Evolutionary conservation across 2,888 invertebrate species (phyloP), one percentile per base, ranked within the genome.

Genomic region (Amiota mariae): DNA sequence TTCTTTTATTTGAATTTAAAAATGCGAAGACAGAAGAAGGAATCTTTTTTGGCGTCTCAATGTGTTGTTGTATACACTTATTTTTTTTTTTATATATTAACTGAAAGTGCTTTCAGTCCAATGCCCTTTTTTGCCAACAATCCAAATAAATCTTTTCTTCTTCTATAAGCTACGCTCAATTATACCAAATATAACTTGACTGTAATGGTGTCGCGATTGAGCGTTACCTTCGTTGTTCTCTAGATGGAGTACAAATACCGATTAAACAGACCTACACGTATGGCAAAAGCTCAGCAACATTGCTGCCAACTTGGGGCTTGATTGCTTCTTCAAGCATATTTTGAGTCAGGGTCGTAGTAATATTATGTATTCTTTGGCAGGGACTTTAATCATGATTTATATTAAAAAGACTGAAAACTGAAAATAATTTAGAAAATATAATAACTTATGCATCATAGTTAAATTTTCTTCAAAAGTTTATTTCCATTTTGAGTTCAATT

Each of bases 161-260:
- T 68, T 6, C 57, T 56, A 47, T 57, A 57, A n/a, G 18, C 57
- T 70, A 57, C 13, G 67, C 67, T 68, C 67, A 68, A 68, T 68
- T 68, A 68, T 68, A 20, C 67, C 67, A 68, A 68, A 68, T 54
- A 68, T 68, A 68, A 51, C 20, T 64, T 36, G 24, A 51, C 54
- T 51, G 24, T 68, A 51, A 51, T 54, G 51, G 67, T 49, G 54
- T 51, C 61, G 66, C 70, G 57, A 54, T 49, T 66, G 61, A 72
- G 67, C 75, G 73, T 82, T 82, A 80, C 80, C 82, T 83, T 81
- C 83, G 87, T 85, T 88, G 89, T 87, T 88, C 87, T 88, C 86
- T 86, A 89, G 88, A 87, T 88, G 89, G 89, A 88, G 88, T 87
- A 87, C 87, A 87, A 88, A 85, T 88, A 87, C 84, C 85, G 87